Base-by-base conservation (phyloP, 2,113 vertebrate species). In the Setophaga kirtlandii region DNA sequence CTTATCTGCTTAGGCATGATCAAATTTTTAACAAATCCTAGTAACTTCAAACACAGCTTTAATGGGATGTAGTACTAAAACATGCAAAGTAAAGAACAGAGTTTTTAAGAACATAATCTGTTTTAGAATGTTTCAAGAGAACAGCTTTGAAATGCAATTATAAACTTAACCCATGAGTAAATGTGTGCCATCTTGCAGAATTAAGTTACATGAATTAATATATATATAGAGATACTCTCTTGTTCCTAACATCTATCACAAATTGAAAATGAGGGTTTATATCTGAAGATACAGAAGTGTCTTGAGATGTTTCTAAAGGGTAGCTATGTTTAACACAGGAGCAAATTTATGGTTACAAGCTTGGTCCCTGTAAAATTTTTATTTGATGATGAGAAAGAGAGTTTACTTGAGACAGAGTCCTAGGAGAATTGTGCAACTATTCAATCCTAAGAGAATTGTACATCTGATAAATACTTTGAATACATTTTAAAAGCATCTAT, bases 1-100 rank as follows among this genome's bases (percentile, higher is more conserved):
- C 98, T 98, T 98, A 98, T 98, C 98, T 98, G 87, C 98, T 98
- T 97, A 98, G 97, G 98, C 98, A 98, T 98, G 98, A 98, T 98
- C 97, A 98, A 98, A 98, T 98, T 98, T 98, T 98, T 98, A 97
- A 98, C 97, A 97, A 98, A 98, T 98, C 98, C 98, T 95, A 96
- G 96, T 89, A 97, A 98, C 98, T 98, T 98, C 98, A 98, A 98
- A 98, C 98, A 98, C 97, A 95, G 97, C 89, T 98, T 98, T 98
- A 98, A 98, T 97, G 98, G 98, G 98, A 98, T 98, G 97, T 95
- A 94, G 95, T 78, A 94, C 95, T 98, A 97, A 98, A 98, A 98
- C 98, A 98, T 97, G 97, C 97, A 97, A 97, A 98, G 96, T 96
- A 97, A 98, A 98, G 98, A 98, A 96, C 93, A 95, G 96, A 92